phyloP scores from a whole-genome alignment of 2,113 vertebrate species.

The Phylloscopus whistleri region DNA sequence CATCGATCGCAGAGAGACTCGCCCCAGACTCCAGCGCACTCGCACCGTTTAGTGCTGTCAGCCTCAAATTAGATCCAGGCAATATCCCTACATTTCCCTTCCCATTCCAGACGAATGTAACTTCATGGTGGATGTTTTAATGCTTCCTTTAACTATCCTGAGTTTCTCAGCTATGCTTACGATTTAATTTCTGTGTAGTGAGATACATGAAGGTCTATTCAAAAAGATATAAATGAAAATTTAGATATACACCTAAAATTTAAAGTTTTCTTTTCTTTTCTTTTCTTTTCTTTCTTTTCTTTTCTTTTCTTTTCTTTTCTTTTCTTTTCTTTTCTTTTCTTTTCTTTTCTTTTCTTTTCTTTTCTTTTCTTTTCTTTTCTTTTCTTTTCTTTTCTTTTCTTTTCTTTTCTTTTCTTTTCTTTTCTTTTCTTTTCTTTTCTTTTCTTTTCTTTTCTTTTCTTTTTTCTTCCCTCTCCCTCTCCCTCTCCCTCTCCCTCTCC shows the following conservation, averaged over 20 bases:
- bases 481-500: too few species aligned
- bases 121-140: background rate
- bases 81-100: background rate
- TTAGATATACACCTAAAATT: background rate
- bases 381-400: rapidly evolving
- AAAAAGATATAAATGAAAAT: background rate
- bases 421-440: too few species aligned
- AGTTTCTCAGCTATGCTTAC: background rate
- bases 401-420: rapidly evolving
- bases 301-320: too few species aligned
- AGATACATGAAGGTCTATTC: background rate
- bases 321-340: background rate
- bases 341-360: too few species aligned
- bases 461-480: too few species aligned
- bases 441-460: too few species aligned
- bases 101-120: background rate
- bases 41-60: background rate
- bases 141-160: background rate
- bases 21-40: background rate
- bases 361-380: rapidly evolving
- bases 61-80: background rate
- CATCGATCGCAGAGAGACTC: background rate
- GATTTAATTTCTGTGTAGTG: background rate
- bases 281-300: too few species aligned
- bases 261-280: background rate